Evolutionary conservation across 2,113 vertebrate species (phyloP).

Genomic region (Oreocharis arfaki): DNA sequence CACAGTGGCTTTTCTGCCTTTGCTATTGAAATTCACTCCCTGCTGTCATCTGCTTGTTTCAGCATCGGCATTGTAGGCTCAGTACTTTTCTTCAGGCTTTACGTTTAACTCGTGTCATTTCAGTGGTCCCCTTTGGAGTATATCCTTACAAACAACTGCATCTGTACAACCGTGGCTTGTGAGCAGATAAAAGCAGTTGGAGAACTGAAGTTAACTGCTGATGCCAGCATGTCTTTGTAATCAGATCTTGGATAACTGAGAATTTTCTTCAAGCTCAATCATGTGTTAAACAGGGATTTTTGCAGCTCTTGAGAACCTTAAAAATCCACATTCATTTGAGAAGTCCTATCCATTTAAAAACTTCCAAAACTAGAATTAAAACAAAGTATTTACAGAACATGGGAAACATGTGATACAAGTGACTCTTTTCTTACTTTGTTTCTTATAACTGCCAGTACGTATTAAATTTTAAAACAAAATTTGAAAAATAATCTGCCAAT

Average conservation of each 20-base stretch:
- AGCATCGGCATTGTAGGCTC: not conserved
- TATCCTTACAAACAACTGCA: not conserved
- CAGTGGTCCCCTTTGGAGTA: not conserved
- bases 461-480: not conserved
- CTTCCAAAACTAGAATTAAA: not conserved
- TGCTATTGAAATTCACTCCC: not conserved
- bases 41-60: not conserved
- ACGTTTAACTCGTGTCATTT: not conserved
- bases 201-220: not conserved
- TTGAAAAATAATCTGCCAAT: not conserved
- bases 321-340: not conserved
- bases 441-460: not conserved
- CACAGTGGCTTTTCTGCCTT: not conserved
- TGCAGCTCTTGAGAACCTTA: not conserved
- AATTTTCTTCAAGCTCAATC: constrained; percentile 12
- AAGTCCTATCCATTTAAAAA: not conserved
- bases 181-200: not conserved
- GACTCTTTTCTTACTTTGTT: not conserved
- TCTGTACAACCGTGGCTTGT: not conserved
- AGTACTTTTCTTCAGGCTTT: not conserved
- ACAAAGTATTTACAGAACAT: not conserved
- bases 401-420: not conserved
- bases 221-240: not conserved
- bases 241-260: not conserved
- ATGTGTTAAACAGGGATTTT: not conserved